phyloP scores from a whole-genome alignment of 2,888 invertebrate species.

The Drosophila recens region DNA sequence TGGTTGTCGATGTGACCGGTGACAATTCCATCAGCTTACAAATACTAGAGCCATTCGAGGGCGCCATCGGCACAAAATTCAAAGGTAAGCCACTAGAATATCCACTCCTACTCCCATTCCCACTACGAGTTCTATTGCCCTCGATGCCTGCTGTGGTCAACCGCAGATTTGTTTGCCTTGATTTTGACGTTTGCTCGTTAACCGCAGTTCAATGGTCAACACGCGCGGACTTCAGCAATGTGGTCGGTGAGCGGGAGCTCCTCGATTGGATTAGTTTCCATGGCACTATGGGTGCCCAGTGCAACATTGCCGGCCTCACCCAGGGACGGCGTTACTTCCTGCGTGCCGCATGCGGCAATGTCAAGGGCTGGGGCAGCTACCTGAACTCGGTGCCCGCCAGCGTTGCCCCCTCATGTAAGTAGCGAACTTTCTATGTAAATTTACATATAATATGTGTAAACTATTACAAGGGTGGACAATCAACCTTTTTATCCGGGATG shows the following conservation, averaged over 20 bases:
- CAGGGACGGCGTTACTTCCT: conserved; percentile 95
- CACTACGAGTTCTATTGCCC: background rate
- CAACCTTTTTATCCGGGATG: background rate
- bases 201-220: conserved; percentile 96
- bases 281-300: conserved; percentile 85
- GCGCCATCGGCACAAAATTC: conserved; percentile 95
- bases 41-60: conserved; percentile 91
- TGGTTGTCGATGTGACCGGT: conserved; percentile 89
- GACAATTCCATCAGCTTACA: conserved; percentile 88
- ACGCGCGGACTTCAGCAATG: conserved; percentile 92
- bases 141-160: conserved; percentile 28
- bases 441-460: background rate
- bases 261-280: conserved; percentile 86
- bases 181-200: conserved; percentile 19
- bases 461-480: background rate
- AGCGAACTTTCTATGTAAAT: background rate
- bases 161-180: conserved; percentile 29
- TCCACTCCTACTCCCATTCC: background rate
- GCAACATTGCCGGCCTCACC: conserved; percentile 89
- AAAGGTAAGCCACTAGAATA: conserved; percentile 88
- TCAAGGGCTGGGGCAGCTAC: conserved; percentile 95
- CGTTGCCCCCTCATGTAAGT: conserved; percentile 95
- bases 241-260: conserved; percentile 93
- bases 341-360: conserved; percentile 95
- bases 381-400: conserved; percentile 92